Base-by-base conservation (phyloP, 2,888 invertebrate genomes). In the Tolmerus cingulatus region DNA sequence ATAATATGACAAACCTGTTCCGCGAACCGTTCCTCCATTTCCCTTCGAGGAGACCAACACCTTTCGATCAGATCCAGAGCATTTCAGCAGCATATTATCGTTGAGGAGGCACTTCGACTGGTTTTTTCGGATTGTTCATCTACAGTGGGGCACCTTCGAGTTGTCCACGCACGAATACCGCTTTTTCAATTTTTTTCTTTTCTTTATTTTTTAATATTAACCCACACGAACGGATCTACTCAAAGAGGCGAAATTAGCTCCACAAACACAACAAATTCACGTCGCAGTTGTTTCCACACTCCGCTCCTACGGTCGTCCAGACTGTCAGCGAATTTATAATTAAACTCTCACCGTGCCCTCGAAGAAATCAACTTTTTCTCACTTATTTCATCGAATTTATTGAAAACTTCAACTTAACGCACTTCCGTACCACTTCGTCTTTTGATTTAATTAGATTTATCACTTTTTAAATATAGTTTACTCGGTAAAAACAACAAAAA, bases 31-130 rank as follows among this genome's bases (percentile, higher is more conserved):
- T 84, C 82, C 86, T 34, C 88, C 88, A 81, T 87, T 88, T 81
- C 88, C 88, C 40, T 88, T 88, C 3, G 88, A 87, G 16, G 88
- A 51, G 27, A 88, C 87, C 74, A 57, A 37, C 46, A 85, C 19
- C 85, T 87, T 87, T 81, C 87, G 78, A 74, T 88, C 88, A 51
- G 84, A 79, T 37, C 30, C 79, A 14, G 88, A 74, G 66, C 87
- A 87, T 88, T 88, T 88, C 74, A 88, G 74, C 66, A 87, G 57
- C 88, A 88, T 88, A 74, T 19, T 85, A 43, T 66, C 12, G 19
- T 66, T 66, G 66, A 66, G 27, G 19, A 66, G 66, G 27, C 27
- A 27, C 19, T 66, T 66, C 66, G 66, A 66, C 66, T 9, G 66
- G 66, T 66, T 66, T 66, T 66, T 66, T 23, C 23, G 66, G 27